Percentiles rank a stretch among this genome's conserved stretches.
phyloP scores from a whole-genome alignment of 2,888 invertebrate species.

The Polydrusus tereticollis region DNA sequence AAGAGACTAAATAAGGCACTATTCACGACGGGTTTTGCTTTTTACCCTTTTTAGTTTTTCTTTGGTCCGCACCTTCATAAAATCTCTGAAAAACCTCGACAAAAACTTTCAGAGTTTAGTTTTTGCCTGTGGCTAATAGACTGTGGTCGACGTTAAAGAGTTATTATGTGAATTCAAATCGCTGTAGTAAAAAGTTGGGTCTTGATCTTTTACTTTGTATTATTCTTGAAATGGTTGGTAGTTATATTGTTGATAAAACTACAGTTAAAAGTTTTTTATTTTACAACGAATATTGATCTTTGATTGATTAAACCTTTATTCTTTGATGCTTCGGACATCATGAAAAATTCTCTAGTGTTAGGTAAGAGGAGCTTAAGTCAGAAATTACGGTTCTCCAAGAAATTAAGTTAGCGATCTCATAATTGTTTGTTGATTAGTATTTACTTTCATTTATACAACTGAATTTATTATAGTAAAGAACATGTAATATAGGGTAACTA shows the following conservation, averaged over 20 bases:
- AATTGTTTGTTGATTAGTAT: no score
- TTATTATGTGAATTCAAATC: constrained; percentile 3
- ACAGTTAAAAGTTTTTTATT: no score
- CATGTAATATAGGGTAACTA: no score
- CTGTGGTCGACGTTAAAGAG: constrained; percentile 8
- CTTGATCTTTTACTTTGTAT: neutral
- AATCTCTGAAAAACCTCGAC: constrained; percentile 21
- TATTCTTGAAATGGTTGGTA: neutral
- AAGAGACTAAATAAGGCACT: constrained; percentile 42
- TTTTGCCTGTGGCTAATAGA: constrained; percentile 1
- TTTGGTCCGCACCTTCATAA: constrained; percentile 22
- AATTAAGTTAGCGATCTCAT: no score
- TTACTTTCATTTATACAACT: no score
- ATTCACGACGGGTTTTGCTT: constrained; percentile 26
- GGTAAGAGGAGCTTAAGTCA: no score
- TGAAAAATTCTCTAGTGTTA: no score
- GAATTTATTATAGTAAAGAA: no score
- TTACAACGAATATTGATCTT: no score
- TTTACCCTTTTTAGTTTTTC: constrained; percentile 35
- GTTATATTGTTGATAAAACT: neutral
- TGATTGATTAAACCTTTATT: no score
- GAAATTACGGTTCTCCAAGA: no score
- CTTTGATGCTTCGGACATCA: no score
- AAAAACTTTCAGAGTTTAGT: constrained; percentile 12
- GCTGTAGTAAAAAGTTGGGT: neutral